Conservation (phyloP, 2,113 vertebrate species). For the Noctilio leporinus region DNA sequence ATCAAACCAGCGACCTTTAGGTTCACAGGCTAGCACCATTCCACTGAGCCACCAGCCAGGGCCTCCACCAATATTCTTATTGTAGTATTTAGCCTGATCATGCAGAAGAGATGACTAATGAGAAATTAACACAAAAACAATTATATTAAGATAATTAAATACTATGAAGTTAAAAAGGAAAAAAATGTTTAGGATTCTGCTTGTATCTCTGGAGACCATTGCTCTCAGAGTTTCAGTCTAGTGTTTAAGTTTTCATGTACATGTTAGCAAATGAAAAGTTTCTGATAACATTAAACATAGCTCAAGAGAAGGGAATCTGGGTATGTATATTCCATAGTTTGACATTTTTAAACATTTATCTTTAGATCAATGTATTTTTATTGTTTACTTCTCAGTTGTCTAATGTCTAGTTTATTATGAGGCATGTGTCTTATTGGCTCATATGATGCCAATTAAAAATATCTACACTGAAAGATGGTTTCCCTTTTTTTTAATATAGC, state of each 20-base stretch:
- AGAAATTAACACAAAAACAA: slow-evolving; percentile 48
- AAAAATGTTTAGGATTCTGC: not conserved
- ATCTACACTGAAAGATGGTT: slow-evolving; percentile 40
- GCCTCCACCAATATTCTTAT: too few species aligned
- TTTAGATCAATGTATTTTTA: not conserved
- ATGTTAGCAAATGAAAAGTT: slow-evolving; percentile 55
- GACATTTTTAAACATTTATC: slow-evolving; percentile 33
- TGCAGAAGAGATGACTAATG: slow-evolving; percentile 47
- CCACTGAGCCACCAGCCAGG: too few species aligned
- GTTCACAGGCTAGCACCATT: too few species aligned
- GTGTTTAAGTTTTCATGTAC: slow-evolving; percentile 49
- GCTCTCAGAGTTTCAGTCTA: slow-evolving; percentile 8
- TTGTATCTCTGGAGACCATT: slow-evolving; percentile 19
- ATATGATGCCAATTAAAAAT: slow-evolving; percentile 46
- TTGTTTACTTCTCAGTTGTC: slow-evolving; percentile 59
- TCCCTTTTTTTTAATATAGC: slow-evolving; percentile 50
- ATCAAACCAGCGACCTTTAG: too few species aligned
- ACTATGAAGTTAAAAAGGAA: slow-evolving; percentile 40
- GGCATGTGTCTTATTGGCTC: slow-evolving; percentile 26
- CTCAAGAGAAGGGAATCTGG: slow-evolving; percentile 21
- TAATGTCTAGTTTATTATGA: slow-evolving; percentile 54
- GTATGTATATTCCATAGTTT: slow-evolving; percentile 9
- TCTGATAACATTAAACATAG: slow-evolving; percentile 32
- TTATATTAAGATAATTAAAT: slow-evolving; percentile 48
- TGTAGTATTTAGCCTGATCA: slow-evolving; percentile 46